Base-by-base conservation (phyloP, 2,888 invertebrate species). In the Dasysyrphus albostriatus region DNA sequence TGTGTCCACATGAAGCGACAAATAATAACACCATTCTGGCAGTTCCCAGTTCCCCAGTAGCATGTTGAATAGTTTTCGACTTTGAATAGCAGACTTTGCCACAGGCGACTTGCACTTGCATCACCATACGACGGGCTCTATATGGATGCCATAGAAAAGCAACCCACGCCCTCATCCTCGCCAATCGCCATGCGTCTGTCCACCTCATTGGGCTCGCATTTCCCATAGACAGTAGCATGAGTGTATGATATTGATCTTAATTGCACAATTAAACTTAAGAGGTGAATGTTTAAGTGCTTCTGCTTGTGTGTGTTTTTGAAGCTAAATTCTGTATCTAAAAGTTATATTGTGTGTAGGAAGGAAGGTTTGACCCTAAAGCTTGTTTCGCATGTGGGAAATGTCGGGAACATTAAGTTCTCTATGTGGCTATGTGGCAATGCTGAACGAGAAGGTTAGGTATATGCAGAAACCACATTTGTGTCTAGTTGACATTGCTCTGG, bases 181-280 rank as follows among this genome's bases (percentile, higher is more conserved):
- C 12, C 59, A 9, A 37, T 6, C 19, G 4, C 16, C 14, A 39
- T 39, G 61, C 39, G 39, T 61, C 61, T 39, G 51, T 69, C 73
- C 67, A 78, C 82, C 63, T 77, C 77, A 82, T 80, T 75, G 70
- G 75, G 54, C 69, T 77, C 63, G 54, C 77, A 70, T 82, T 77
- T 77, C 69, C 79, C 77, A 49, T 63, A 56, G 56, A 67, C 42
- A 24, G 14, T 58, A 4, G 37, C 39, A 59, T 24, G 39, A 61
- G 61, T 63, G 59, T 44, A 72, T 81, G 85, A 77, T 82, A 85
- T 85, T 77, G 85, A 82, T 85, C 85, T 85, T 85, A 85, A 78
- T 85, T 85, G 85, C 82, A 82, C 77, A 85, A 85, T 85, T 85
- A 82, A 85, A 82, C 85, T 82, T 74, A 58, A 82, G 82, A 82